phyloP scores from a whole-genome alignment of 2,888 invertebrate genomes.

The Rhodophaea formosa region DNA sequence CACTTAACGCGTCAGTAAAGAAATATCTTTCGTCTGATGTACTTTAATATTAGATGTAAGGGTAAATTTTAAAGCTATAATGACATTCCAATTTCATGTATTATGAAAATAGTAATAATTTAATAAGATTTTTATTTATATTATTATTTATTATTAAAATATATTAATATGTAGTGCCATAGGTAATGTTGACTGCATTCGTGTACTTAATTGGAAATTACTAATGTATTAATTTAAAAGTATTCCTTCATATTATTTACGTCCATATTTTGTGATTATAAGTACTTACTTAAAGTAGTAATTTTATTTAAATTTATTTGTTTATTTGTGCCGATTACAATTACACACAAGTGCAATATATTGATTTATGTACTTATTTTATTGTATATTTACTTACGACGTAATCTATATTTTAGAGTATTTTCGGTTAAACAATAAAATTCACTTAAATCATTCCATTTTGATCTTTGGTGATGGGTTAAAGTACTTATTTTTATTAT shows the following conservation, averaged over 20 bases:
- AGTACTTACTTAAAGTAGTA: conserved; percentile 11
- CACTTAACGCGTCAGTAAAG: background rate
- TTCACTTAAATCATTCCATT: conserved; percentile 27
- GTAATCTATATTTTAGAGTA: conserved; percentile 13
- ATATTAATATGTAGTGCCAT: conserved; percentile 65
- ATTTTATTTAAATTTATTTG: conserved; percentile 27
- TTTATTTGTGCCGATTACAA: conserved; percentile 32
- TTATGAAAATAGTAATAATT: conserved; percentile 31
- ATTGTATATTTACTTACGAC: background rate
- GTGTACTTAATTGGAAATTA: conserved; percentile 33
- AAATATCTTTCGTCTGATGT: background rate
- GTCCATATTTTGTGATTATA: conserved; percentile 44
- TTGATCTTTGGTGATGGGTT: conserved; percentile 60
- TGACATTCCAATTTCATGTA: conserved; percentile 38
- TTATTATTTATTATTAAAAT: conserved; percentile 35
- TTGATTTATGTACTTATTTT: conserved; percentile 23
- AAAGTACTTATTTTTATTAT: conserved; percentile 58
- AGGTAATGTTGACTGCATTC: conserved; percentile 42
- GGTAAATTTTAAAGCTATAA: conserved; percentile 28
- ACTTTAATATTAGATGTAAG: conserved; percentile 27
- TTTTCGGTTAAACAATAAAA: conserved; percentile 15
- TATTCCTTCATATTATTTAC: conserved; percentile 31
- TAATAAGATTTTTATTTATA: conserved; percentile 32
- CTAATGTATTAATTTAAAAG: conserved; percentile 26
- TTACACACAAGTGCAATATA: conserved; percentile 35